Conservation (phyloP, 2,113 vertebrate genomes). For the Tenebrosternarchus preto region DNA sequence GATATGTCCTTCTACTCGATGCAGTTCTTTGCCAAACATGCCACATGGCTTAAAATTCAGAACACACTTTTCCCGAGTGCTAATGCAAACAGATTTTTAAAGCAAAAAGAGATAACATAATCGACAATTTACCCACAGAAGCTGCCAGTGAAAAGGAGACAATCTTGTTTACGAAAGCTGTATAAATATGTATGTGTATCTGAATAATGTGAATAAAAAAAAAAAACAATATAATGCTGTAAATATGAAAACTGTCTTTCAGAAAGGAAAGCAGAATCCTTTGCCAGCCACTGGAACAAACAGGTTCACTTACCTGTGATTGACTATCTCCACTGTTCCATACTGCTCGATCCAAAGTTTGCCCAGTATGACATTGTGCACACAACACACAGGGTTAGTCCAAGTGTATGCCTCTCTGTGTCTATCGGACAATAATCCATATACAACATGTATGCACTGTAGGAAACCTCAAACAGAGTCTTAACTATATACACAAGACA, state of each 20-base stretch:
- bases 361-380: constrained; percentile 94
- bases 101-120: constrained; percentile 28
- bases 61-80: constrained; percentile 92
- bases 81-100: constrained; percentile 58
- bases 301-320: constrained; percentile 84
- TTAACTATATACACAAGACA: background rate
- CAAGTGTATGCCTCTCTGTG: constrained; percentile 92
- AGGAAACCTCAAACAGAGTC: background rate
- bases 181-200: background rate
- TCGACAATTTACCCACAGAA: background rate
- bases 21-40: constrained; percentile 94
- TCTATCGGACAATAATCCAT: constrained; percentile 66
- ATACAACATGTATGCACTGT: background rate
- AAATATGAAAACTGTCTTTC: background rate
- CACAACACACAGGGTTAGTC: constrained; percentile 94
- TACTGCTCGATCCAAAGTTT: constrained; percentile 98
- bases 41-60: constrained; percentile 91
- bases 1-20: constrained; percentile 91
- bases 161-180: background rate
- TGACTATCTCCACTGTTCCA: constrained; percentile 88
- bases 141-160: background rate
- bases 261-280: background rate
- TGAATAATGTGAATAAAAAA: background rate
- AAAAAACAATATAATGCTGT: background rate
- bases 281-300: background rate